Evolutionary conservation across 2,888 invertebrate species (phyloP).

Genomic region (Meganola albula): DNA sequence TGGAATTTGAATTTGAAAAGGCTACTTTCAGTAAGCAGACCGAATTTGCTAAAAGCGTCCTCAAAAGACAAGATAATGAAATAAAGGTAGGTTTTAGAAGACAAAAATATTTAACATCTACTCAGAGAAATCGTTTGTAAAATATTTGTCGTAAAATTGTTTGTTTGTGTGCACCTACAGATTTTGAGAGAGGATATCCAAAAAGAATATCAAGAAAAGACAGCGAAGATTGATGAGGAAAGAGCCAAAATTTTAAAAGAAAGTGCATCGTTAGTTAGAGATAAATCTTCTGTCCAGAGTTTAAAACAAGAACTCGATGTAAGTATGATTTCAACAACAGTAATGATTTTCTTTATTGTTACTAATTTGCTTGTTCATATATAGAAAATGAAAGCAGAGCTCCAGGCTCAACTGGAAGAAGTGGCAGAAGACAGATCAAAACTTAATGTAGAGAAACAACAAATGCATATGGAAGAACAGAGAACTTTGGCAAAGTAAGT

Average conservation of each 20-base stretch:
- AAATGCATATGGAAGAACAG: conserved; percentile 64
- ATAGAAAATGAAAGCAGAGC: conserved; percentile 64
- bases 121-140: background rate
- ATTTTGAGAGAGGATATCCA: conserved; percentile 61
- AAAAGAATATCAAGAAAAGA: conserved; percentile 62
- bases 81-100: conserved; percentile 66
- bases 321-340: too few relatives aligned
- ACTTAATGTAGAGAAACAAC: conserved; percentile 59
- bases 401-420: conserved; percentile 64
- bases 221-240: conserved; percentile 57
- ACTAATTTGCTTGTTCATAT: conserved; percentile 7
- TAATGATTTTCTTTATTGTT: background rate
- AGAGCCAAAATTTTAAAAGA: conserved; percentile 53
- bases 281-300: conserved; percentile 54
- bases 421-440: conserved; percentile 59
- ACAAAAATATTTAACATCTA: background rate
- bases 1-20: conserved; percentile 78
- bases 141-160: background rate
- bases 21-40: conserved; percentile 79
- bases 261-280: conserved; percentile 48
- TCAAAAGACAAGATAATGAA: conserved; percentile 79
- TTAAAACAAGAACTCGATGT: conserved; percentile 66
- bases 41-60: conserved; percentile 73
- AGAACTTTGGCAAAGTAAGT: conserved; percentile 60
- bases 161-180: conserved; percentile 28